Evolutionary conservation across 2,113 vertebrate species (phyloP).

Genomic region (Chiloscyllium plagiosum): DNA sequence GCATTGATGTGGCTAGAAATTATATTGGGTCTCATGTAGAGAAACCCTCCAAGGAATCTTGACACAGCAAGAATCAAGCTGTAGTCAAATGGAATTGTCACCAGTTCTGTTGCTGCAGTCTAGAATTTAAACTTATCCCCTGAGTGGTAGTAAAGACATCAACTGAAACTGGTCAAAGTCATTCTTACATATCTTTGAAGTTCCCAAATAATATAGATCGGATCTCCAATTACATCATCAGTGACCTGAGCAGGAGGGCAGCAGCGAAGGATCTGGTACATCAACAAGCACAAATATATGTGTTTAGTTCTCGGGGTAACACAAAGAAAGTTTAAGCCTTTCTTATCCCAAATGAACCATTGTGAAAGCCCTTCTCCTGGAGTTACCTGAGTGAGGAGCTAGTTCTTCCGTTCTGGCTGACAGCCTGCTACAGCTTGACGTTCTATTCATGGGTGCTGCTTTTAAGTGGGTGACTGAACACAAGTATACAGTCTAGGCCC

Average conservation of each 20-base stretch:
- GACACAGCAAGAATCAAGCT: too few relatives aligned
- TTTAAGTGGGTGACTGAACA: too few relatives aligned
- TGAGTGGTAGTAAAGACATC: background rate
- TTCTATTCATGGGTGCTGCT: too few relatives aligned
- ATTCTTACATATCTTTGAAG: too few relatives aligned
- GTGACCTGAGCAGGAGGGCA: background rate
- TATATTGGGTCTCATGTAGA: too few relatives aligned
- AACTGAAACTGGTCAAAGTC: too few relatives aligned
- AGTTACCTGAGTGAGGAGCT: too few relatives aligned
- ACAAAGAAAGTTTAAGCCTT: background rate
- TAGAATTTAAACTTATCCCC: background rate
- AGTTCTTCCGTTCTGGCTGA: too few relatives aligned
- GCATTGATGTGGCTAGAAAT: too few relatives aligned
- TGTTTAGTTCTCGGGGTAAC: too few relatives aligned
- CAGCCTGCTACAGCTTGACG: too few relatives aligned
- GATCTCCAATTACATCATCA: background rate
- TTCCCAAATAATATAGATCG: background rate
- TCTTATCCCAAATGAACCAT: background rate
- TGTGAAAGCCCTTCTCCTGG: background rate
- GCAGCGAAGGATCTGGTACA: background rate
- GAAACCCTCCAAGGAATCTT: too few relatives aligned
- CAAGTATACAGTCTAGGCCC: background rate
- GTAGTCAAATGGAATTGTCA: background rate
- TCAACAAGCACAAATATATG: background rate
- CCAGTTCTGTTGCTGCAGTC: background rate